phyloP scores from a whole-genome alignment of 2,888 invertebrate genomes.

The Hofmannophila pseudospretella region DNA sequence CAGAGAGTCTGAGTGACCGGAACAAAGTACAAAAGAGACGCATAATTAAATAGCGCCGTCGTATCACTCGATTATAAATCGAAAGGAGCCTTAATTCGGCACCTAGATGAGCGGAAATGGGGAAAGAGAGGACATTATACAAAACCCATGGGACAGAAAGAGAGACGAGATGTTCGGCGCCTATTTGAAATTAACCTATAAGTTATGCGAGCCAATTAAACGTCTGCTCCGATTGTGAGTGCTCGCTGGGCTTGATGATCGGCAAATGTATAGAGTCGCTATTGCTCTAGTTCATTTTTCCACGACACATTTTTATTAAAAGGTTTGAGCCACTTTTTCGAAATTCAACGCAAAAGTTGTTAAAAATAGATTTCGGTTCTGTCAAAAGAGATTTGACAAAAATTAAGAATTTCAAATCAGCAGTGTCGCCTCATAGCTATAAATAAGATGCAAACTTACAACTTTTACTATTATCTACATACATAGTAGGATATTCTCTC shows the following conservation, averaged over 20 bases:
- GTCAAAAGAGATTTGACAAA: too few species aligned
- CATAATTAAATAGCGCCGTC: constrained; percentile 26
- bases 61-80: constrained; percentile 30
- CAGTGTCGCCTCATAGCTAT: too few species aligned
- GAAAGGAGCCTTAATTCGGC: constrained; percentile 15
- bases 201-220: constrained; percentile 47
- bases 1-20: not conserved
- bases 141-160: not conserved
- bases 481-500: too few species aligned
- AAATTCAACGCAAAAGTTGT: too few species aligned
- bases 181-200: constrained; percentile 46
- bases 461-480: too few species aligned
- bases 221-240: constrained; percentile 27
- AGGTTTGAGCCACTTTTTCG: too few species aligned
- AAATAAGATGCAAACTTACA: too few species aligned
- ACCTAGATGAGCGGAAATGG: constrained; percentile 28
- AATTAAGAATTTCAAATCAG: too few species aligned
- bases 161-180: constrained; percentile 18
- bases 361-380: too few species aligned
- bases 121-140: not conserved
- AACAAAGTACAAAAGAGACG: constrained; percentile 18
- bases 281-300: too few species aligned
- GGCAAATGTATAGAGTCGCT: constrained; percentile 18
- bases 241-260: constrained; percentile 23
- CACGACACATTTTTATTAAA: too few species aligned